phyloP scores from a whole-genome alignment of 1,140 invertebrate genomes.

The Archivesica marissinica region DNA sequence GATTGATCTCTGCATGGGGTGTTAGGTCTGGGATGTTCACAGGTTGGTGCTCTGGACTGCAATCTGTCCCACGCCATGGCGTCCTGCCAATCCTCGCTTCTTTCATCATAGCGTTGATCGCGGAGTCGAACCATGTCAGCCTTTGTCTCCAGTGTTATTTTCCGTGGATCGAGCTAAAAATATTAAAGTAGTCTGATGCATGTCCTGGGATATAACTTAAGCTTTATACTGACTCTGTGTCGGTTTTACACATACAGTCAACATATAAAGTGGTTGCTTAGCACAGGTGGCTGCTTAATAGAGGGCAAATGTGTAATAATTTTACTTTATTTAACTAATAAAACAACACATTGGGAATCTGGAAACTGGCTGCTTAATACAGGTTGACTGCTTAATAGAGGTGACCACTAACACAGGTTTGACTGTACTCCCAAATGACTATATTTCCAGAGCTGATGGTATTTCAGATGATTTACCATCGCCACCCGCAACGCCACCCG shows the following conservation, averaged over 20 bases:
- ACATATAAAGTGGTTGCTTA: background rate
- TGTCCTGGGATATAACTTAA: no score
- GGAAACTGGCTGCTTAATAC: no score
- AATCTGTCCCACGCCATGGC: slow-evolving; percentile 67
- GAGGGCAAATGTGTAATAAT: no score
- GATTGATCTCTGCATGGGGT: slow-evolving; percentile 38
- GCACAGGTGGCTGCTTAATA: no score
- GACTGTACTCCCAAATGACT: no score
- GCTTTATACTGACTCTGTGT: no score
- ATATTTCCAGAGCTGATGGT: background rate
- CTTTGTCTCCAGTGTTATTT: slow-evolving; percentile 50
- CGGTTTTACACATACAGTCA: no score
- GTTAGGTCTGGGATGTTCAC: background rate
- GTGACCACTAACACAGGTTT: no score
- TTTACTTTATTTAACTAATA: no score
- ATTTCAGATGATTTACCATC: background rate
- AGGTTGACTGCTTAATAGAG: no score
- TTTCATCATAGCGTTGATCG: slow-evolving; percentile 58
- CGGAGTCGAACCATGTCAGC: slow-evolving; percentile 61
- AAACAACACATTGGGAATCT: no score
- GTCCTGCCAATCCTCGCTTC: slow-evolving; percentile 60
- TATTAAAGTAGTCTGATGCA: background rate
- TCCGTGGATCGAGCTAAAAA: slow-evolving; percentile 54
- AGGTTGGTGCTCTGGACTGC: slow-evolving; percentile 49
- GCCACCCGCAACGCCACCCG: background rate